Evolutionary conservation across 2,113 vertebrate species (phyloP), one percentile per base, ranked within the genome.

Genomic region (Lophura nycthemera): DNA sequence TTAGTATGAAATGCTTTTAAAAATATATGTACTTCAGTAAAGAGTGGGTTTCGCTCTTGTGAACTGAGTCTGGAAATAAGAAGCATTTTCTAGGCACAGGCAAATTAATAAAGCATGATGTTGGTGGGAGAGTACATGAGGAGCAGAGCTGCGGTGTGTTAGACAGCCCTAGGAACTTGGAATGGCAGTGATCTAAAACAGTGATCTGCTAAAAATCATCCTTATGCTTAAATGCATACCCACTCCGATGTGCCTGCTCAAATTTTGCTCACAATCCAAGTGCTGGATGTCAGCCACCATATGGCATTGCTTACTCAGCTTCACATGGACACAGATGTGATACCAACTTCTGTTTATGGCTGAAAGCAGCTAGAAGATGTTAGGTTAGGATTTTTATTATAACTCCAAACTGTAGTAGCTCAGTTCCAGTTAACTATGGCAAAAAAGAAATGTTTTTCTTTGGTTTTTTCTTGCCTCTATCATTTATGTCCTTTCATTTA

Each of bases 41-140:
- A 21, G 12, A 34, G 10, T 9, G 36, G 36, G 19, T 48, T 74
- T 65, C 16, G 9, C 1, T 74, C 6, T 16, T 63, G 6, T 1
- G 3, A 84, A 89, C 42, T 22, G 17, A 45, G 36, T 8, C 6
- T 9, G 38, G 54, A 42, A 47, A n/a, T 20, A 30, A 27, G 40
- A 4, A 34, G 8, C 34, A 11, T 27, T 27, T 29, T 4, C 11
- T 69, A 45, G 21, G 7, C 14, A 6, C 1, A 69, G 59, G 21
- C 29, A 65, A 74, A 70, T 4, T 36, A 13, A 4, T 7, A 7
- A 7, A 5, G 7, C 32, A 8, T 34, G 24, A 20, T 19, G 11
- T 14, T 29, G 2, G 2, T 0, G 1, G 10, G 13, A 8, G 7
- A 8, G n/a, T 65, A 3, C 14, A 45, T 29, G n/a, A 19, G 5